Percentiles rank a stretch among this genome's conserved stretches.
These are phyloP conservation scores for Macrosoma leucophasiata DNA, from an alignment of 2,888 invertebrate species.

Conservation along the genomic window DNA sequence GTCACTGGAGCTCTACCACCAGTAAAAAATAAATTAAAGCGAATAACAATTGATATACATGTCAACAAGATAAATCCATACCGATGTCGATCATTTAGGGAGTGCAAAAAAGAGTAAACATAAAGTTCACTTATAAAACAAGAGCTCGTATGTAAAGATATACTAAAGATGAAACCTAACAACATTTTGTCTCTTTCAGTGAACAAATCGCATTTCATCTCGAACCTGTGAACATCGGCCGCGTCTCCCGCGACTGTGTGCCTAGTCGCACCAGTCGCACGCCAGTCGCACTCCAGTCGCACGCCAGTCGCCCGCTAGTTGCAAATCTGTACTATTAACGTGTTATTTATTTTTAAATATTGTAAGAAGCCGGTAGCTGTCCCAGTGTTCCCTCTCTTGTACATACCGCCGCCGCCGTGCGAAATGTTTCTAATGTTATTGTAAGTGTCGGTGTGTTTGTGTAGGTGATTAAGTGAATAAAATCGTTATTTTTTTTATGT, in stretches of 20 bases:
- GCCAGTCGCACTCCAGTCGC: background rate
- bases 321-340: background rate
- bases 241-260: conserved; percentile 1
- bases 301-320: background rate
- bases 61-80: too few species aligned
- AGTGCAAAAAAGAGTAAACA: too few species aligned
- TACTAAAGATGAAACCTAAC: too few species aligned
- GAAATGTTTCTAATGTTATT: background rate
- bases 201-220: conserved; percentile 61
- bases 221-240: conserved; percentile 40
- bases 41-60: too few species aligned
- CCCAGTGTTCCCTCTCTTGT: conserved; percentile 9
- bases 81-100: too few species aligned
- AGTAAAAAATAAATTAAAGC: too few species aligned
- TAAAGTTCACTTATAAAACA: too few species aligned
- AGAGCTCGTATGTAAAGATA: too few species aligned
- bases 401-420: conserved; percentile 16
- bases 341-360: conserved; percentile 1
- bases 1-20: too few species aligned
- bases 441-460: conserved; percentile 8
- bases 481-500: conserved; percentile 11
- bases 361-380: background rate
- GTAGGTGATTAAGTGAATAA: conserved; percentile 16
- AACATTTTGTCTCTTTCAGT: conserved; percentile 44
- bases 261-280: conserved; percentile 3